Percentiles rank a stretch among this genome's conserved stretches.
Evolutionary conservation across 2,888 invertebrate genomes (phyloP).

Genomic region (Strigamia crassipes): DNA sequence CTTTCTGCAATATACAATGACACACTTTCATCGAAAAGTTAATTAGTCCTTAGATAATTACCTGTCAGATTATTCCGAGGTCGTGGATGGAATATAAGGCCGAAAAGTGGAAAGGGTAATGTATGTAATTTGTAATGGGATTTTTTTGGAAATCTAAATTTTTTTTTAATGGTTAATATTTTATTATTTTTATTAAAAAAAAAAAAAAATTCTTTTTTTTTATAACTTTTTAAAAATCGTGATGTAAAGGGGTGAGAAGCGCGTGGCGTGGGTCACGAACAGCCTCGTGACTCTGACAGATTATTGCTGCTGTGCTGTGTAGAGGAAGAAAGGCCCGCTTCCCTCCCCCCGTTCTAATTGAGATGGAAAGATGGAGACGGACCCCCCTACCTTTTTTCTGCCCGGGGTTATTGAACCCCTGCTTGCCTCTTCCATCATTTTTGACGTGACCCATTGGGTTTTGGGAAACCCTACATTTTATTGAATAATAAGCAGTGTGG

Average conservation of each 20-base stretch:
- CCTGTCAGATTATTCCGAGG: slow-evolving; percentile 36
- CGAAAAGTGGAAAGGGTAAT: slow-evolving; percentile 19
- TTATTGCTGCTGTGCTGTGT: slow-evolving; percentile 34
- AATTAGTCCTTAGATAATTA: slow-evolving; percentile 35
- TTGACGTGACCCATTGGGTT: slow-evolving; percentile 5
- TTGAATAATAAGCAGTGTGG: slow-evolving; percentile 23
- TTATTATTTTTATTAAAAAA: neutral
- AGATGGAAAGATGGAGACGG: slow-evolving; percentile 37
- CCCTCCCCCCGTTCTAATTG: neutral
- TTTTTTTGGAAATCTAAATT: neutral
- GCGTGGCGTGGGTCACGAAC: slow-evolving; percentile 38
- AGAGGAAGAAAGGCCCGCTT: neutral
- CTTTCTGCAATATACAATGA: neutral
- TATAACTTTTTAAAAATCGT: neutral
- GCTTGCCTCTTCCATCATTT: slow-evolving; percentile 35
- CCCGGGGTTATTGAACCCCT: slow-evolving; percentile 34
- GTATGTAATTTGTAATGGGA: slow-evolving; percentile 2
- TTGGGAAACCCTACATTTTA: slow-evolving; percentile 4
- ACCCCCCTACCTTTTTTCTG: slow-evolving; percentile 19
- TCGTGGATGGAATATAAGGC: slow-evolving; percentile 34
- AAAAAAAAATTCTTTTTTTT: neutral
- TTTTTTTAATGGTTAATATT: neutral
- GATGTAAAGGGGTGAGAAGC: slow-evolving; percentile 35
- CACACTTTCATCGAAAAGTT: neutral
- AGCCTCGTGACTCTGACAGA: slow-evolving; percentile 40